Conservation (phyloP, 23 tunicate genomes). For the Pegea sp. region DNA sequence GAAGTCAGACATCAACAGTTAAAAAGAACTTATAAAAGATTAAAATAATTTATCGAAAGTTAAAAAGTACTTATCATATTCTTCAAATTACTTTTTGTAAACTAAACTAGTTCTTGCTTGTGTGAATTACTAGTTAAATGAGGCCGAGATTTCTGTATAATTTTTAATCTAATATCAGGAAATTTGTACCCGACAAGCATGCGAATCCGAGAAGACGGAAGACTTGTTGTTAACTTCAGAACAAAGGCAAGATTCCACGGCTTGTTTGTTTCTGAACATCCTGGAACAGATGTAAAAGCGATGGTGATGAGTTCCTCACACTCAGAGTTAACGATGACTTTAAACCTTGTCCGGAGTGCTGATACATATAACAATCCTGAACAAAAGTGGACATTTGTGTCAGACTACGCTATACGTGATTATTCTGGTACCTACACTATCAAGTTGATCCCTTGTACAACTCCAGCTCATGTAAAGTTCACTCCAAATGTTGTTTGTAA, state of each 20-base stretch:
- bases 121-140: no score
- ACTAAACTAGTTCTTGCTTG: no score
- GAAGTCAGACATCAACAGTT: no score
- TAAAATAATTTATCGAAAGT: no score
- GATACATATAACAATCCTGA: slow-evolving; percentile 78
- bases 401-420: slow-evolving; percentile 95
- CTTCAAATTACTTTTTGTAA: no score
- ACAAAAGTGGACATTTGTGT: slow-evolving; percentile 86
- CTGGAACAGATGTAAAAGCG: slow-evolving; percentile 41
- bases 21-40: no score
- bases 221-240: slow-evolving; percentile 81
- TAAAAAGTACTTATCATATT: no score
- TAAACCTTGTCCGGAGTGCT: slow-evolving; percentile 50
- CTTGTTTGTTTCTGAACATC: slow-evolving; percentile 68
- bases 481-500: slow-evolving; percentile 41
- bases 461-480: slow-evolving; percentile 50
- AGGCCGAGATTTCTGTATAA: no score
- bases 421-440: slow-evolving; percentile 93
- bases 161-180: no score
- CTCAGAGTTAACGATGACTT: slow-evolving; percentile 51
- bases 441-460: slow-evolving; percentile 82
- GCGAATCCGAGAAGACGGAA: slow-evolving; percentile 87
- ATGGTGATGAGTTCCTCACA: slow-evolving; percentile 82
- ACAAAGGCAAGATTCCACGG: slow-evolving; percentile 92
- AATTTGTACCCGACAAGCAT: slow-evolving; percentile 90